Conservation (phyloP, 2,797 vertebrate genomes). For the Mormyrus proboscirostris region DNA sequence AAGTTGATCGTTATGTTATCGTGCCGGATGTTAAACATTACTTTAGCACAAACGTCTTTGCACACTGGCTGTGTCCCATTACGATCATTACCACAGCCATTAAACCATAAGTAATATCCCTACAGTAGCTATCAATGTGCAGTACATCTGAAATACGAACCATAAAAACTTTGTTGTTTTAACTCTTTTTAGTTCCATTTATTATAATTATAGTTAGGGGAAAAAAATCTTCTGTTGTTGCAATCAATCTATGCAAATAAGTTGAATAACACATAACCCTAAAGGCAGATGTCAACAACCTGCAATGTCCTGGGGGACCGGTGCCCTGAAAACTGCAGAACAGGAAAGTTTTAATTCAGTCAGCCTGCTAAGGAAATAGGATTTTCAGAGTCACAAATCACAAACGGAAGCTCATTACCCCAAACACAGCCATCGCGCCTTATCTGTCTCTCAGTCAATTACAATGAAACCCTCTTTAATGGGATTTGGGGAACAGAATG, state of each 20-base stretch:
- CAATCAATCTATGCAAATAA: not conserved
- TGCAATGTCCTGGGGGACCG: not conserved
- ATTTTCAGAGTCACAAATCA: slow-evolving; percentile 33
- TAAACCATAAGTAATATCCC: not conserved
- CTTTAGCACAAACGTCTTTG: not conserved
- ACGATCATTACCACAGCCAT: not conserved
- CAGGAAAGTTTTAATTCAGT: slow-evolving; percentile 6
- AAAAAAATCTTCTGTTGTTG: not conserved
- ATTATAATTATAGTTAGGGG: not conserved
- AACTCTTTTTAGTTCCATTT: not conserved
- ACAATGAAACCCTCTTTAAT: slow-evolving; percentile 32
- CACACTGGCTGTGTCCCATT: not conserved
- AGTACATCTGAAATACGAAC: not conserved
- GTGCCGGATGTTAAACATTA: not conserved
- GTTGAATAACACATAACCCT: not conserved
- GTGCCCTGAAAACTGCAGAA: not conserved
- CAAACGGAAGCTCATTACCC: slow-evolving; percentile 32
- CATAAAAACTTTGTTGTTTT: not conserved
- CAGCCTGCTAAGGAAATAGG: slow-evolving; percentile 23
- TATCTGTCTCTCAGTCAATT: slow-evolving; percentile 32
- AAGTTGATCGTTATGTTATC: not conserved
- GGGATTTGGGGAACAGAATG: slow-evolving; percentile 13
- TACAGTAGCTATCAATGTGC: not conserved
- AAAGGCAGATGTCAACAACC: not conserved
- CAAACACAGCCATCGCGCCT: slow-evolving; percentile 19